These are phyloP conservation scores for Aleadryas rufinucha DNA, from an alignment of 2,113 vertebrate species.

Conservation along the genomic window DNA sequence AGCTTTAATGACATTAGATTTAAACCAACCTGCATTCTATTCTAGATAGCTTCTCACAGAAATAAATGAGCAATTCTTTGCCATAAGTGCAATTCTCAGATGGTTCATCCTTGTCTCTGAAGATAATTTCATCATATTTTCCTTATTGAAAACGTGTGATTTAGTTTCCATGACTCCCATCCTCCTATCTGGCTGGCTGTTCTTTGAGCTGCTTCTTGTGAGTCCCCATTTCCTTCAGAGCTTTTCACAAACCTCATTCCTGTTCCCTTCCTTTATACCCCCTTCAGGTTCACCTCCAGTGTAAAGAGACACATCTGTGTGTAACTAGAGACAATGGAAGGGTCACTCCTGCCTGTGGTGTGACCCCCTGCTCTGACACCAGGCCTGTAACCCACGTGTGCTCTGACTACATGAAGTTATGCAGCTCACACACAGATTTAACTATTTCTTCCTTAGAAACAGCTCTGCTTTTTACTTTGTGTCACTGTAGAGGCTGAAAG, in stretches of 20 bases:
- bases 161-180: slow-evolving; percentile 4
- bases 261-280: neutral
- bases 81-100: neutral
- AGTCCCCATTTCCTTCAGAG: neutral
- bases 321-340: neutral
- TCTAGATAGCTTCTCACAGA: neutral
- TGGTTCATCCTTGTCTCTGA: neutral
- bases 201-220: neutral
- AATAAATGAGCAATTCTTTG: neutral
- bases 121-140: neutral
- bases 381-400: neutral
- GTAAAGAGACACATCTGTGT: neutral
- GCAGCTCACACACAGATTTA: neutral
- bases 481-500: neutral
- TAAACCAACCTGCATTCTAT: neutral
- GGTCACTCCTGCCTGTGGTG: neutral
- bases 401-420: neutral
- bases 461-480: neutral
- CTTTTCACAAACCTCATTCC: neutral
- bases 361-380: neutral
- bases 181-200: neutral
- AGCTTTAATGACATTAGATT: neutral
- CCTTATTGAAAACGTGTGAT: neutral
- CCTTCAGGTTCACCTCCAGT: neutral
- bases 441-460: neutral